Evolutionary conservation across 2,797 vertebrate genomes (phyloP).

Genomic region (Chaetodon trifasciatus): DNA sequence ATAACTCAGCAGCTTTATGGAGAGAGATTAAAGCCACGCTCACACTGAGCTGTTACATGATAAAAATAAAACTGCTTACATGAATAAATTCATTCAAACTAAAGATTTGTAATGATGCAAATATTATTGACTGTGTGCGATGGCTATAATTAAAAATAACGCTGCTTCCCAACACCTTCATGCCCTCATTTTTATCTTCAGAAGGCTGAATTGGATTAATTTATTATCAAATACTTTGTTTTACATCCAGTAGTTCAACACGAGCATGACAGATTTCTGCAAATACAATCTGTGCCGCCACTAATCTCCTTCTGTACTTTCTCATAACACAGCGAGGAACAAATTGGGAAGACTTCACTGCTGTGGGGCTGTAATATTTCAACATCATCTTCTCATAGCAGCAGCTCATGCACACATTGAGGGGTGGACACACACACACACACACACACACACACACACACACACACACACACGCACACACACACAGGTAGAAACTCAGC

Average conservation of each 20-base stretch:
- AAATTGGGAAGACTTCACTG: background rate
- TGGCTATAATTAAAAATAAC: background rate
- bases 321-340: background rate
- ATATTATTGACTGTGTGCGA: background rate
- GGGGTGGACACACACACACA: background rate
- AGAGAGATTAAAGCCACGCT: constrained; percentile 1
- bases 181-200: background rate
- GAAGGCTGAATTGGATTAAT: background rate
- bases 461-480: background rate
- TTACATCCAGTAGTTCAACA: background rate
- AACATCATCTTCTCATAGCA: background rate
- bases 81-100: constrained; percentile 1
- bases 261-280: background rate
- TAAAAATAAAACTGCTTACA: background rate
- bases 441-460: background rate
- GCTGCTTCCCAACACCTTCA: background rate
- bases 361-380: background rate
- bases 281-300: background rate
- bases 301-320: background rate
- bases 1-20: background rate
- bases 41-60: background rate
- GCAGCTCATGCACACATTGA: background rate
- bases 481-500: background rate
- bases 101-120: background rate
- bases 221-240: background rate